Evolutionary conservation across 2,888 invertebrate species (phyloP), one percentile per base, ranked within the genome.

Genomic region (Strigamia transsilvanica): DNA sequence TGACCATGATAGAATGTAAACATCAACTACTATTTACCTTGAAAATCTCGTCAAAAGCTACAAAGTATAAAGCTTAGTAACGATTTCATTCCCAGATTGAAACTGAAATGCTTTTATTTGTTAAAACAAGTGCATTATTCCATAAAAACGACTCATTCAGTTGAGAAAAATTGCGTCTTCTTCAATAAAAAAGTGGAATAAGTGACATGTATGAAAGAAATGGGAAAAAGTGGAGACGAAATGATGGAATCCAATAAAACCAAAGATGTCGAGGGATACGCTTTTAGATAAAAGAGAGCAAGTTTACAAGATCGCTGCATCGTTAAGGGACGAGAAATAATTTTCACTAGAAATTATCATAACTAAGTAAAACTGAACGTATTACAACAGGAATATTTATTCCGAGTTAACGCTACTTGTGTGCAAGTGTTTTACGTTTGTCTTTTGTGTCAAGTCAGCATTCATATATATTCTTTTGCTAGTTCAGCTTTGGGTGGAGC

Each of bases 401-500:
- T 56, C 51, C 56, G 56, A 56, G 18, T 1, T 56, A 56, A 56
- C 56, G 56, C n/a, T 56, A 56, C 56, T 56, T 18, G 56, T n/a
- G 18, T 73, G 27, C 27, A 73, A 23, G 27, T 73, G 32, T 27
- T 73, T 73, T 73, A 32, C 15, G 27, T 73, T 73, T 73, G 12
- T 27, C 32, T 73, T 73, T 73, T 73, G 73, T 12, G 27, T 23
- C 73, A 73, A 73, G 73, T 73, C 73, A 73, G 73, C 73, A 73
- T 27, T 73, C 73, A 73, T 73, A 27, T 27, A 27, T 73, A 73
- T 73, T 73, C 73, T 73, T 32, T 73, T 23, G 73, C 56, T 56
- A 56, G 56, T 56, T 56, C 56, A 73, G 73, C 73, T 73, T 73
- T 73, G 73, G 73, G 27, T 66, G 73, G 32, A 73, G 73, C 73